phyloP scores from a whole-genome alignment of 2,797 vertebrate genomes.

The Benthosema pterotum region DNA sequence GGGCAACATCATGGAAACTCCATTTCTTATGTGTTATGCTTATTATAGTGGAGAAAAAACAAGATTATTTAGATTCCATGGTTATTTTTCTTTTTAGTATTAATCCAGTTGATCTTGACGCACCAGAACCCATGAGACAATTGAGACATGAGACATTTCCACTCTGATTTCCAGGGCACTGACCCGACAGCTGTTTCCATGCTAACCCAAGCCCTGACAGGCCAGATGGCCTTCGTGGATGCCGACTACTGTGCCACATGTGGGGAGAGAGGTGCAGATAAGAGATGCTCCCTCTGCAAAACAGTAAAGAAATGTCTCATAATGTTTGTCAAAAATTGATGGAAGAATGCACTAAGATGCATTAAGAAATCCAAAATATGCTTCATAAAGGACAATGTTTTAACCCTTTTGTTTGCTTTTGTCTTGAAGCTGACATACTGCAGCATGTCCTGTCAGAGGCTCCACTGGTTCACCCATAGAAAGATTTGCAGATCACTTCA shows the following conservation, averaged over 20 bases:
- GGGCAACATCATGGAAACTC: too few relatives aligned
- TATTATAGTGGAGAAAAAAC: too few relatives aligned
- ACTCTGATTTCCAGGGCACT: constrained; percentile 77
- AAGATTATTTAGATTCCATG: too few relatives aligned
- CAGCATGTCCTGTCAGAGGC: constrained; percentile 84
- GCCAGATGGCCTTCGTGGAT: constrained; percentile 87
- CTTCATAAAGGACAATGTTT: background rate
- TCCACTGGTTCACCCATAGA: constrained; percentile 90
- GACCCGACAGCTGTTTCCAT: constrained; percentile 88
- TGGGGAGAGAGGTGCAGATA: constrained; percentile 86
- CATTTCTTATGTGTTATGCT: too few relatives aligned
- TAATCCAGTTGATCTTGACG: too few relatives aligned
- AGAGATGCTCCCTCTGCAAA: constrained; percentile 88
- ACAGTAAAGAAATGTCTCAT: constrained; percentile 77
- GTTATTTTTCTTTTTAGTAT: background rate
- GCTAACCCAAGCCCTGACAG: constrained; percentile 87
- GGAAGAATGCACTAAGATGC: too few relatives aligned
- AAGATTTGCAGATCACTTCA: constrained; percentile 83
- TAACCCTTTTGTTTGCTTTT: constrained; percentile 7
- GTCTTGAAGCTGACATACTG: constrained; percentile 85
- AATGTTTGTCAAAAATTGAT: background rate
- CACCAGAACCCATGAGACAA: background rate
- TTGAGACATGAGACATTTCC: too few relatives aligned
- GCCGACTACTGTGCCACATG: constrained; percentile 88
- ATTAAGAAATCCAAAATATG: background rate